These are phyloP conservation scores for Gallinago solitaria DNA, from an alignment of 2,797 vertebrate species.

Conservation along the genomic window DNA sequence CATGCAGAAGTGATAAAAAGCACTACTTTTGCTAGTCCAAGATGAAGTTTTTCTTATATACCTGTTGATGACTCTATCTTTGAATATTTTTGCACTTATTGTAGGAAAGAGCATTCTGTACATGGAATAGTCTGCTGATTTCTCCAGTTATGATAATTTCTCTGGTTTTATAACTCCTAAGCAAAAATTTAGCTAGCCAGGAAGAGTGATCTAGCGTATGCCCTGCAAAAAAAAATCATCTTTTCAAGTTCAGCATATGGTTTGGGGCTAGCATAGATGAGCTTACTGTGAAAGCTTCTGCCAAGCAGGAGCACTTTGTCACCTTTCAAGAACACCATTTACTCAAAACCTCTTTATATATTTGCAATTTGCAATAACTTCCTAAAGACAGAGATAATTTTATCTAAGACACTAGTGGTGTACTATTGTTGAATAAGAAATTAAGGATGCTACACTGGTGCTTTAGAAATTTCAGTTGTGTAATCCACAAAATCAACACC, in stretches of 20 bases:
- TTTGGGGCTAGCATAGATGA: neutral
- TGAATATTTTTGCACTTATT: neutral
- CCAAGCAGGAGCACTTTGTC: neutral
- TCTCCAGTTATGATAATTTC: neutral
- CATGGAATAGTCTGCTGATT: neutral
- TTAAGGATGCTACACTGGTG: neutral
- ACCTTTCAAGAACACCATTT: neutral
- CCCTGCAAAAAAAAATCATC: neutral
- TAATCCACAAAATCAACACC: neutral
- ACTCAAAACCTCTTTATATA: neutral
- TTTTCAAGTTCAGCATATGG: neutral
- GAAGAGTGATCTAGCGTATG: too few relatives aligned
- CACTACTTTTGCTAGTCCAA: neutral
- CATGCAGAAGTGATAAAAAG: neutral
- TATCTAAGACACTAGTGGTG: neutral
- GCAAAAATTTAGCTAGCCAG: neutral
- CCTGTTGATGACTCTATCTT: fast-evolving
- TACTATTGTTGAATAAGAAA: neutral
- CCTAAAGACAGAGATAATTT: neutral
- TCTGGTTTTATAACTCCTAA: neutral
- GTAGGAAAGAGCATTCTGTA: neutral
- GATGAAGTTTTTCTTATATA: neutral
- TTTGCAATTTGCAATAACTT: neutral
- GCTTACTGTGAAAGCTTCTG: neutral
- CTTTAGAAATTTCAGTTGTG: neutral